Base-by-base conservation (phyloP, 92 coral and sea anemone species). In the Micromussa lordhowensis region DNA sequence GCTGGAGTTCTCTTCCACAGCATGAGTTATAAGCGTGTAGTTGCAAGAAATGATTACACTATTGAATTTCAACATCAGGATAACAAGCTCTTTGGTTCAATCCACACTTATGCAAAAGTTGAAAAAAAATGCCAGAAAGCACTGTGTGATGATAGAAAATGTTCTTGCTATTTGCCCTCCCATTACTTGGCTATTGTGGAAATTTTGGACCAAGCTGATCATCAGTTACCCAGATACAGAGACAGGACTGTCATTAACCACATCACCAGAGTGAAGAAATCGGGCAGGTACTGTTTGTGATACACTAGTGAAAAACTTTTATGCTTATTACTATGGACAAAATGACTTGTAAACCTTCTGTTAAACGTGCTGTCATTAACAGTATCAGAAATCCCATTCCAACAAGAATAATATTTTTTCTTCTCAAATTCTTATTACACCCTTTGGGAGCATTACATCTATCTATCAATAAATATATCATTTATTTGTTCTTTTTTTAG, bases 31-130 rank as follows among this genome's bases (percentile, higher is more conserved):
- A 40, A 63, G 35, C 70, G 79, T 19, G 83, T 66, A 3, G 35
- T 54, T 79, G 85, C 89, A 59, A 78, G 84, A 79, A 86, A 86
- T 78, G 83, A 79, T 35, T 78, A 77, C 55, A 86, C 90, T 64
- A 48, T 86, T 78, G 78, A 75, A 58, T 86, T 86, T 53, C 64
- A 40, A 28, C 31, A 78, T 77, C 61, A 49, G 19, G 38, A 48
- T 32, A 53, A 61, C 32, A 55, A 28, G 59, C 29, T 26, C 85
- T 86, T 17, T 78, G 90, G 59, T 77, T 78, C 90, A 16, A 78
- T 86, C 9, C 55, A 31, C 66, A 86, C 83, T 15, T 78, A 86
- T 53, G 90, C 54, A 1, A 86, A 86, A 78, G 78, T 86, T 77
- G 90, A 86, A 29, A 61, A 86, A 86, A 86, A 66, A 36, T 86